These are phyloP conservation scores for Isoperla grammatica DNA, from an alignment of 2,888 invertebrate species.

Conservation along the genomic window DNA sequence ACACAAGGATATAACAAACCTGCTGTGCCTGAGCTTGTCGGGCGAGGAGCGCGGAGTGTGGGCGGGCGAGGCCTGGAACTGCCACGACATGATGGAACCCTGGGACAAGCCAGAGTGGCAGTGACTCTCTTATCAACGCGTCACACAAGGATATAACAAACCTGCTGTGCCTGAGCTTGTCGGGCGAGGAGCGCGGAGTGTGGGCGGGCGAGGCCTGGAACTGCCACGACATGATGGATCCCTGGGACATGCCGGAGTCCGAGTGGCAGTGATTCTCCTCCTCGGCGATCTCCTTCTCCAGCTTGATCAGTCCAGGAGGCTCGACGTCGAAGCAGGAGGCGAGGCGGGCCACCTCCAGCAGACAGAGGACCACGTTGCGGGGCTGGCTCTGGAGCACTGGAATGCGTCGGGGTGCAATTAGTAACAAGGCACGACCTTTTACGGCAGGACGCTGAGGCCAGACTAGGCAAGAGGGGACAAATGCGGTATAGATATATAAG, in stretches of 20 bases:
- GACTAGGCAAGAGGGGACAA: background rate
- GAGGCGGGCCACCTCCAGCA: slow-evolving; percentile 77
- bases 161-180: slow-evolving; percentile 52
- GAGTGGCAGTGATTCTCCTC: slow-evolving; percentile 43
- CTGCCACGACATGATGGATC: slow-evolving; percentile 62
- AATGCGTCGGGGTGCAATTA: slow-evolving; percentile 29
- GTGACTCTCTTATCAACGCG: too few relatives aligned
- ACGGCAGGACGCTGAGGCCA: background rate
- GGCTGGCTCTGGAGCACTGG: slow-evolving; percentile 77
- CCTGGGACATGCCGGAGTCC: slow-evolving; percentile 56
- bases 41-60: slow-evolving; percentile 42
- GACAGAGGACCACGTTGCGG: slow-evolving; percentile 75
- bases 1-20: too few relatives aligned
- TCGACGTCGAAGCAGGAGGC: slow-evolving; percentile 73
- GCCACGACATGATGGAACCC: slow-evolving; percentile 59
- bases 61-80: slow-evolving; percentile 53
- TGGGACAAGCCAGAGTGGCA: slow-evolving; percentile 55
- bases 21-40: slow-evolving; percentile 51
- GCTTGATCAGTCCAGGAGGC: slow-evolving; percentile 73
- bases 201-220: slow-evolving; percentile 51
- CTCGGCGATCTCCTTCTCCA: slow-evolving; percentile 81
- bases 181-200: slow-evolving; percentile 43
- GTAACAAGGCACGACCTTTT: background rate
- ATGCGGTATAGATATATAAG: too few relatives aligned
- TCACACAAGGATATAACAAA: too few relatives aligned